Base-by-base conservation (phyloP, 37 sponge, comb jelly and placozoan species). In the Ianthella basta region DNA sequence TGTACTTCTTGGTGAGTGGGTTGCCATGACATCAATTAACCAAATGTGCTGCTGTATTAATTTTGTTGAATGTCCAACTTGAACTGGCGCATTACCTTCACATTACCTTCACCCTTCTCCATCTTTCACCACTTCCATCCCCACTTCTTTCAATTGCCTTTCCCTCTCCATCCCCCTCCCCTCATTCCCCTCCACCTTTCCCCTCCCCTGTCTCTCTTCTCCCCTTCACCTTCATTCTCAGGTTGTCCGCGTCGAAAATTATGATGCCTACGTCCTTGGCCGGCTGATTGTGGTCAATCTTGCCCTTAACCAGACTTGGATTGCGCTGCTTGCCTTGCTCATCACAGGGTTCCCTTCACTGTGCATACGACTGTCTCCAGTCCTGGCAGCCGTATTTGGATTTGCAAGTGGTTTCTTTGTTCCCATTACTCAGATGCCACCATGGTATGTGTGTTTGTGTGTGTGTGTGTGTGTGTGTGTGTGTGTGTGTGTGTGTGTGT, bases 321-420 rank as follows among this genome's bases (percentile, higher is more conserved):
- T 88, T 24, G 87, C 95, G 36, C 79, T 94, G 34, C 86, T 94
- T 30, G 88, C 86, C 36, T 85, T 92, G 44, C 39, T 97, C 72
- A 86, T 97, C 55, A 77, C 82, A 34, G 70, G 84, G n/a, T 69
- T 88, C 56, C 97, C 97, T 4, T 59, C 27, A 23, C 67, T 54
- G 8, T 85, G 90, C 33, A 60, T 85, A 44, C 57, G 93, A 3
- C 54, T 97, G 13, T 97, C 97, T 1, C 93, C 97, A 0, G 61
- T 91, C 41, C 56, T 94, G 18, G 61, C 95, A 15, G 78, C 86
- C 40, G 87, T 93, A 0, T 87, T 89, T 38, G 97, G 97, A 19
- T 97, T 97, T 84, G 91, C 93, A 40, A 90, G 95, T 80, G 97
- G 97, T 13, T 97, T 97, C 88, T 94, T 97, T 68, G 79, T 94